These are phyloP conservation scores for Spermophilus dauricus DNA, from an alignment of 2,113 vertebrate species.

Conservation along the genomic window DNA sequence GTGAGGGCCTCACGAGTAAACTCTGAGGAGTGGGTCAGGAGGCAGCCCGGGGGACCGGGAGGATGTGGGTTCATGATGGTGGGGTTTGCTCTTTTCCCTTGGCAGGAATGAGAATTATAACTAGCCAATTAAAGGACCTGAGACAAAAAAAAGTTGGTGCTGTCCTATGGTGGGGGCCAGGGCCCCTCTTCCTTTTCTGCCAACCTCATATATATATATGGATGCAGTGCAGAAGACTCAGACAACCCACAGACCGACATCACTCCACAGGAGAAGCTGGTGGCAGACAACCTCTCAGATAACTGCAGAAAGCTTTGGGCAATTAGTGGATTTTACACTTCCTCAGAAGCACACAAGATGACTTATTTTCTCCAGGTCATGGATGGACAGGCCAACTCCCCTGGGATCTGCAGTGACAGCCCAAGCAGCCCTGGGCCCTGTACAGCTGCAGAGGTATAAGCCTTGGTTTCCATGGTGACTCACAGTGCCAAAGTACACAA, in stretches of 20 bases:
- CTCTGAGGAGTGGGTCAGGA: background rate
- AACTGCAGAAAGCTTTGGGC: background rate
- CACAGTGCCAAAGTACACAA: background rate
- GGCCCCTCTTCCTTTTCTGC: background rate
- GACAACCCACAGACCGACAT: background rate
- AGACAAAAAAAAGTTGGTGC: background rate
- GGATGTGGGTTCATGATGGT: background rate
- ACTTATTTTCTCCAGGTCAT: background rate
- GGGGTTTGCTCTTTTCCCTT: background rate
- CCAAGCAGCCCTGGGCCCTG: background rate
- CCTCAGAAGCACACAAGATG: too few species aligned
- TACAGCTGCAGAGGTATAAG: background rate
- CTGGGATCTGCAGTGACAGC: background rate
- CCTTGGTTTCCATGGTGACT: background rate
- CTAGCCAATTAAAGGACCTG: background rate
- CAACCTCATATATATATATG: background rate
- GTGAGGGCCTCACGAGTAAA: too few species aligned
- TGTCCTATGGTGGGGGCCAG: background rate
- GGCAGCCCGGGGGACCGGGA: too few species aligned
- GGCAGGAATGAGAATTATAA: background rate
- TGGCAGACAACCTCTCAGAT: background rate
- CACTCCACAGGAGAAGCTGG: background rate
- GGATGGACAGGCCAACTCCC: background rate
- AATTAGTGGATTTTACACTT: too few species aligned
- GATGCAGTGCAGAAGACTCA: background rate